Evolutionary conservation across 2,113 vertebrate genomes (phyloP), one percentile per base, ranked within the genome.

Genomic region (Bos javanicus): DNA sequence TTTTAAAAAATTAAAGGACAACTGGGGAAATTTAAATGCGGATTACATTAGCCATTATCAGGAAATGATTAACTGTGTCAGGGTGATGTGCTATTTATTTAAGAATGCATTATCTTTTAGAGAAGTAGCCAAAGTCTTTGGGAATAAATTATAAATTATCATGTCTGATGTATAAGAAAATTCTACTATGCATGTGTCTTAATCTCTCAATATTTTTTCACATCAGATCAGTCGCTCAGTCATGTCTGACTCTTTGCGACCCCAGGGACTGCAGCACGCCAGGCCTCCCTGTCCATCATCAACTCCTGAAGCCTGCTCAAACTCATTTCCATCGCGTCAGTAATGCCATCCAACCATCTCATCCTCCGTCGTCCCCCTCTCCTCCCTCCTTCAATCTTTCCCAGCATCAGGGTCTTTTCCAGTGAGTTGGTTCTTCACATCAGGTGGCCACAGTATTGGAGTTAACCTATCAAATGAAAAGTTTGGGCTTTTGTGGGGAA

Each of bases 191-290:
- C 19, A 56, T 64, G 23, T 82, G n/a, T 64, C 17, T 97, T 87
- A 91, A 91, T 96, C 46, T 96, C 74, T 57, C 43, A 97, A 57
- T 59, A 93, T 26, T 84, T 96, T 74, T 39, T 74, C 67, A 74
- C 19, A 39, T 74, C 67, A 74, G n/a, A 71, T 39, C 21, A 74
- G 67, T 23, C 1, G 21, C n/a, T 74, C 19, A 13, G 67, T 39
- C 10, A 12, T 3, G 5, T 74, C n/a, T 25, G 21, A 74, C 67
- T 74, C 67, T 74, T 3, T 39, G 67, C 0, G 2, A 39, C 21
- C 11, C 67, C 67, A 74, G 21, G 21, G 36, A 74, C 67, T 74
- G 36, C 36, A 74, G 36, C 11, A 74, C 5, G 0, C 11, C 10
- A 39, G 67, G 67, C n/a, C 19, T 71, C n/a, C n/a, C n/a, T 39